Base-by-base conservation (phyloP, 1,140 invertebrate genomes). In the Ostrea edulis region DNA sequence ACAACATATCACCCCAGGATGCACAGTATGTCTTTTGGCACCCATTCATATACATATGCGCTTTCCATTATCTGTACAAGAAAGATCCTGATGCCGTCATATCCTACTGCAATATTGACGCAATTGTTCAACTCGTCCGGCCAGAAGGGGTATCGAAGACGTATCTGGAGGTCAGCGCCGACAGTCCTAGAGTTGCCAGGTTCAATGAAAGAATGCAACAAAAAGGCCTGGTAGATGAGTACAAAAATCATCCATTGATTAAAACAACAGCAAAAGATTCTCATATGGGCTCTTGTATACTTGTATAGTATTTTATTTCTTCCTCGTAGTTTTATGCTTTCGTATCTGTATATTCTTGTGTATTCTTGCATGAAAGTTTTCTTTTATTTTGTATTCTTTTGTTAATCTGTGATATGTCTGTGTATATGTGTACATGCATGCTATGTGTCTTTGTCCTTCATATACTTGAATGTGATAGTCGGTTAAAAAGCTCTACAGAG, bases 11-110 rank as follows among this genome's bases (percentile, higher is more conserved):
- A 29, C 5, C 68, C 2, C n/a, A 71, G 29, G 12, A 22, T 71
- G 68, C 29, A 17, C 68, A 71, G 55, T 90, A 86, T 25, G 52
- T 58, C 71, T 71, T 71, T 25, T 71, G 68, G 68, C 68, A 71
- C 81, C 93, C 96, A 96, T 96, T 86, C 20, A 62, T 71, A 0
- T 71, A 71, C 29, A 71, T 71, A 29, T 71, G 68, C 25, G 68
- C 68, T 35, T 71, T 71, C 14, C 68, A 71, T 25, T 71, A 11
- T 5, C 29, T 71, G 22, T 71, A 25, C 25, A 25, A 12, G 9
- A 71, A 29, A 35, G 8, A 71, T 71, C 68, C 68, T 5, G 68
- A 14, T 12, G 0, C 14, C 12, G 68, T 71, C 68, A 71, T 71
- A 25, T 25, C 0, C 8, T 14, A 71, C 0, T 71, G 68, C 25